phyloP scores from a whole-genome alignment of 2,797 vertebrate species.

The Choloepus didactylus region DNA sequence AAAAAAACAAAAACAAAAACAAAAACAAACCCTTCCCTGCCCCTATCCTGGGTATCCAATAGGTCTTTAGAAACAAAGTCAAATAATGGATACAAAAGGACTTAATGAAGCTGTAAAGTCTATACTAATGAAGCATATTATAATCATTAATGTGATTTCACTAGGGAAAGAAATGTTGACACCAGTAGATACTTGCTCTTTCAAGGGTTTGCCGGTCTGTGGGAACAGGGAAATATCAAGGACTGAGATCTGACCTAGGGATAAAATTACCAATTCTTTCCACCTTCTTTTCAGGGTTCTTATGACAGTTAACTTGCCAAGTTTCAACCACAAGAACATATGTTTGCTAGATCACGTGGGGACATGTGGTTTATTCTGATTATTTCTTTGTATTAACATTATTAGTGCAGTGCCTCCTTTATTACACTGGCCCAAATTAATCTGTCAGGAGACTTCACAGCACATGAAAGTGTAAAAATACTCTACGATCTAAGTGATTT shows the following conservation, averaged over 20 bases:
- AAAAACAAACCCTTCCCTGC: neutral
- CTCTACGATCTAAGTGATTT: constrained; percentile 31
- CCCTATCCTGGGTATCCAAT: neutral
- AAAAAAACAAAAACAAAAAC: neutral
- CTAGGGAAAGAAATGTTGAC: neutral
- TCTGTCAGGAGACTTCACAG: constrained; percentile 67
- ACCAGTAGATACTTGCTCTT: constrained; percentile 22
- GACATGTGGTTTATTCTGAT: constrained; percentile 70
- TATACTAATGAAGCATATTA: neutral
- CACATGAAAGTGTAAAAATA: constrained; percentile 64
- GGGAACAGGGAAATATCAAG: constrained; percentile 74
- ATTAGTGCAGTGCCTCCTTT: constrained; percentile 39
- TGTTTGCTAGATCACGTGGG: constrained; percentile 70
- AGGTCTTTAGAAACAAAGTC: constrained; percentile 43
- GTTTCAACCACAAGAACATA: constrained; percentile 81
- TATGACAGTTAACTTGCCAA: constrained; percentile 79
- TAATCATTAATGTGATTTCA: neutral
- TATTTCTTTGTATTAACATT: constrained; percentile 76
- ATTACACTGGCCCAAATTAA: constrained; percentile 57
- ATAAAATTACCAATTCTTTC: constrained; percentile 80
- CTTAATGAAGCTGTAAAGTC: constrained; percentile 5
- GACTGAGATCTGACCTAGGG: constrained; percentile 61
- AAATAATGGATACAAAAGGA: neutral
- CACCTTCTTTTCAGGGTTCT: constrained; percentile 76
- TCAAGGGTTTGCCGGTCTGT: constrained; percentile 54